phyloP scores from a whole-genome alignment of 2,888 invertebrate genomes.

The Sphecodes monilicornis region DNA sequence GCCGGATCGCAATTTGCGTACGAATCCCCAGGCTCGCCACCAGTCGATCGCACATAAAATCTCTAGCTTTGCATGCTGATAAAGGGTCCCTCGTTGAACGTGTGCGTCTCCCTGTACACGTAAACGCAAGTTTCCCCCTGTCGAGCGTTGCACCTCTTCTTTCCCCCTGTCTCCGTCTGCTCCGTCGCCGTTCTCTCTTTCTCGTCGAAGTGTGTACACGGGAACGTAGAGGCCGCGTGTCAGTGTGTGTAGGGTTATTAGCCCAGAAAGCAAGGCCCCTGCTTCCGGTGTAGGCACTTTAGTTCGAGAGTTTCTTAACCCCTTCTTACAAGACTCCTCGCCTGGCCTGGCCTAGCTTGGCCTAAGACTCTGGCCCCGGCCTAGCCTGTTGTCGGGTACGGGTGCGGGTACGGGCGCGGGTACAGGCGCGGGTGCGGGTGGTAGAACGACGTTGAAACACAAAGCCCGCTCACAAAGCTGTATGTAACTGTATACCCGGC shows the following conservation, averaged over 20 bases:
- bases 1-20: constrained; percentile 76
- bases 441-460: constrained; percentile 64
- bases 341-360: constrained; percentile 68
- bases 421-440: constrained; percentile 70
- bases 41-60: constrained; percentile 80
- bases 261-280: constrained; percentile 84
- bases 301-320: constrained; percentile 84
- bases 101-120: constrained; percentile 46
- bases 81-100: constrained; percentile 64
- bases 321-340: constrained; percentile 79
- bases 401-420: constrained; percentile 55
- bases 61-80: constrained; percentile 79
- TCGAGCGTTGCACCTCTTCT: constrained; percentile 47
- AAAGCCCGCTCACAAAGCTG: constrained; percentile 49
- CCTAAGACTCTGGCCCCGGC: constrained; percentile 70
- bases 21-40: constrained; percentile 70
- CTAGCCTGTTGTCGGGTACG: constrained; percentile 72
- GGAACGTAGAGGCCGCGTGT: constrained; percentile 77
- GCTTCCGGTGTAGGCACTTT: constrained; percentile 84
- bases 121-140: constrained; percentile 49
- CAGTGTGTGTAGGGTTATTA: constrained; percentile 84
- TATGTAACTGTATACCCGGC: not conserved
- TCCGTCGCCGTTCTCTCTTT: constrained; percentile 4
- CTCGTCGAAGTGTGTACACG: constrained; percentile 69
- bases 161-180: constrained; percentile 21